phyloP scores from a whole-genome alignment of 2,888 invertebrate species.

The Monochamus alternatus region DNA sequence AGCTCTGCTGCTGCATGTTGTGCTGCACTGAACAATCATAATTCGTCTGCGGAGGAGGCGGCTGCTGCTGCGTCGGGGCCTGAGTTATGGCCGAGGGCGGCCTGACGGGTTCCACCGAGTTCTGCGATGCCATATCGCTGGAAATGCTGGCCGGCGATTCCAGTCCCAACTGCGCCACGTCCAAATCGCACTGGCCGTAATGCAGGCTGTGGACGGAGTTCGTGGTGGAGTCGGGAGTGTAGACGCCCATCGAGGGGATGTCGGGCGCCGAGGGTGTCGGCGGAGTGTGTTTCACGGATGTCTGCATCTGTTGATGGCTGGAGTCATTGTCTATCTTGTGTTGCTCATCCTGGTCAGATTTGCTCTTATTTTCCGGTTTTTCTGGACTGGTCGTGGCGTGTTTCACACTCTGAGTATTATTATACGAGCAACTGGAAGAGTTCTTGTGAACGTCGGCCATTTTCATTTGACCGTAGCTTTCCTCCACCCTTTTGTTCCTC shows the following conservation, averaged over 20 bases:
- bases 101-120: constrained; percentile 77
- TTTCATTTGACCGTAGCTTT: constrained; percentile 48
- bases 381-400: constrained; percentile 33
- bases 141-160: constrained; percentile 93
- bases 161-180: constrained; percentile 86
- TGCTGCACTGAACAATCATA: constrained; percentile 85
- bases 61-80: constrained; percentile 56
- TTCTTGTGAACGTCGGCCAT: constrained; percentile 43
- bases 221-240: constrained; percentile 88
- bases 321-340: constrained; percentile 50
- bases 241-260: constrained; percentile 87
- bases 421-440: constrained; percentile 45
- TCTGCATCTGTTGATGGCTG: constrained; percentile 45
- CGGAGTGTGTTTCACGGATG: constrained; percentile 43
- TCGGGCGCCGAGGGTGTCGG: constrained; percentile 73
- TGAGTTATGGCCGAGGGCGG: constrained; percentile 75
- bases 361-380: constrained; percentile 41
- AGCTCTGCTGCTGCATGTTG: constrained; percentile 72
- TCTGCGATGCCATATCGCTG: constrained; percentile 87
- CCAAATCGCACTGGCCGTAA: constrained; percentile 85
- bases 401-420: constrained; percentile 32
- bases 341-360: constrained; percentile 50
- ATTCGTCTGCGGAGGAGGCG: constrained; percentile 67
- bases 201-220: constrained; percentile 87
- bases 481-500: constrained; percentile 51